Percentiles rank a stretch among this genome's conserved stretches.
Conservation (phyloP, 2,113 vertebrate genomes). For the Periophthalmodon schlosseri region DNA sequence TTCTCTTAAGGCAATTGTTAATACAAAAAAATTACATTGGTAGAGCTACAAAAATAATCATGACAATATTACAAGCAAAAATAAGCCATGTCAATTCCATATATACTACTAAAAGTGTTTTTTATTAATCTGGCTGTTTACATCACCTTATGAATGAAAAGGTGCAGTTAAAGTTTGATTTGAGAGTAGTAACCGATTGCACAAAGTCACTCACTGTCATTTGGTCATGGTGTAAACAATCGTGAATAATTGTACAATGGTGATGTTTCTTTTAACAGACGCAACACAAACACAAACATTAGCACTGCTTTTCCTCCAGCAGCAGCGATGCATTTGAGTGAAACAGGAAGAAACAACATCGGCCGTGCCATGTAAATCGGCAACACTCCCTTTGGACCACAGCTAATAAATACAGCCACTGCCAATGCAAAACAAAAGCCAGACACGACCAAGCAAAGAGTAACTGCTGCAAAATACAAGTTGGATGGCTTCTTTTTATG, state of each 20-base stretch:
- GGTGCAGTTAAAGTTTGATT: not conserved
- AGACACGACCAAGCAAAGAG: not conserved
- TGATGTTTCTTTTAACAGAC: too few relatives aligned
- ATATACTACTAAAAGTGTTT: too few relatives aligned
- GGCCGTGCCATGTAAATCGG: slow-evolving; percentile 45
- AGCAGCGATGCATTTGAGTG: slow-evolving; percentile 30
- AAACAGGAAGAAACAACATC: slow-evolving; percentile 36
- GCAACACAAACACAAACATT: too few relatives aligned
- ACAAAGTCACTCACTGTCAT: not conserved
- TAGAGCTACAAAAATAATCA: not conserved
- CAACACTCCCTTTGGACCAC: slow-evolving; percentile 35
- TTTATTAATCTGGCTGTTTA: too few relatives aligned
- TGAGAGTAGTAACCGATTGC: too few relatives aligned
- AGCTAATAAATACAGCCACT: slow-evolving; percentile 47
- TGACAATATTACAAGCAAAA: not conserved
- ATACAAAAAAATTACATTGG: not conserved
- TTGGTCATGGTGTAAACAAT: not conserved
- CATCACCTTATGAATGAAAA: not conserved
- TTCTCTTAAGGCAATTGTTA: not conserved
- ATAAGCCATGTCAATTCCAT: not conserved
- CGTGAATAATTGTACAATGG: too few relatives aligned
- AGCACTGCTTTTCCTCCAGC: slow-evolving; percentile 31
- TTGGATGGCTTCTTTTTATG: not conserved
- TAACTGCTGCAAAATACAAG: not conserved
- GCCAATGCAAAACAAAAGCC: slow-evolving; percentile 14